Conservation (phyloP, 2,888 invertebrate genomes). For the Pollenia amentaria region DNA sequence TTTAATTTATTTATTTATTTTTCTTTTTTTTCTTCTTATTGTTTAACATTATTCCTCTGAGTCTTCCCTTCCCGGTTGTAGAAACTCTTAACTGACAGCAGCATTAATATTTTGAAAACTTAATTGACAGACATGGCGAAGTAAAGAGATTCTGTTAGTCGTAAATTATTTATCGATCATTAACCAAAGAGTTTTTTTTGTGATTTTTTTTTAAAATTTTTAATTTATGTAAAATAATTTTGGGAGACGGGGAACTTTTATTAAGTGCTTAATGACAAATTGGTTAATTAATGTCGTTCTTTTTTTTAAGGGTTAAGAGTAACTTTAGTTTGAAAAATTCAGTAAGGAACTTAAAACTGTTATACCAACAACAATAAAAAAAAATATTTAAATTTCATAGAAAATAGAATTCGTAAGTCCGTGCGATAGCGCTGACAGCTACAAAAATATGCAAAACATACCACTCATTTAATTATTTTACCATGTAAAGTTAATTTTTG, state of each 20-base stretch:
- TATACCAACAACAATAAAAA: no score
- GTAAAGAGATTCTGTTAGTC: background rate
- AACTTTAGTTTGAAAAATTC: no score
- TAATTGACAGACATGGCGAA: constrained; percentile 8
- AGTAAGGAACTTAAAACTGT: no score
- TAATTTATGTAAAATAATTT: no score
- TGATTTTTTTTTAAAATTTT: background rate
- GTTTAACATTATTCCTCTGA: background rate
- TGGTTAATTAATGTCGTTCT: constrained; percentile 1
- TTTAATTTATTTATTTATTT: constrained; percentile 38
- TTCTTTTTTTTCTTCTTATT: background rate
- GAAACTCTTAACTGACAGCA: constrained; percentile 22
- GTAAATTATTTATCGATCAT: constrained; percentile 8
- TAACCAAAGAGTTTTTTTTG: background rate
- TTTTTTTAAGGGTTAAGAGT: background rate
- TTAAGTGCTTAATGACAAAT: background rate
- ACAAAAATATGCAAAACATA: no score
- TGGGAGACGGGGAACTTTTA: background rate
- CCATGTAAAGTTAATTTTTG: no score
- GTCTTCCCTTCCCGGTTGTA: background rate
- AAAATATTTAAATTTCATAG: no score
- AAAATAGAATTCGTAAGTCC: no score
- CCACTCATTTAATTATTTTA: no score
- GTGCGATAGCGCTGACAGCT: no score
- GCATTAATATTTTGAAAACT: constrained; percentile 47